phyloP scores from a whole-genome alignment of 2,113 vertebrate genomes.

The Heterochromis multidens region DNA sequence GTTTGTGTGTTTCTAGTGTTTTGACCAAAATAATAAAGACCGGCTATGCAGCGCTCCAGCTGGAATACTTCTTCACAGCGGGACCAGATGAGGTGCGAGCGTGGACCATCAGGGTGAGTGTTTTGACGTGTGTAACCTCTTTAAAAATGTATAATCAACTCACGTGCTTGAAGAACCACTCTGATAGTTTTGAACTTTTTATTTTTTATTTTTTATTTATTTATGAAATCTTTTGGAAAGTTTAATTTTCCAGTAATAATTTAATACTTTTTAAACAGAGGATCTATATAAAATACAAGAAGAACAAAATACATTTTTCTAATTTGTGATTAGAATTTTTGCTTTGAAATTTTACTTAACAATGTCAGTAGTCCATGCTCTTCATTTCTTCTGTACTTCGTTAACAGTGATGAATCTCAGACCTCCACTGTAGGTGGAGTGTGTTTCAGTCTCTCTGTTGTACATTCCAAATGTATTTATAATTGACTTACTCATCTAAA shows the following conservation, averaged over 20 bases:
- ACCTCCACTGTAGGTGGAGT: too few species aligned
- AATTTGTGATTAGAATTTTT: background rate
- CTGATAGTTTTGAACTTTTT: background rate
- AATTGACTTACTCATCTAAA: too few species aligned
- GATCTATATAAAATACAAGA: too few species aligned
- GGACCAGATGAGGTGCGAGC: slow-evolving; percentile 98
- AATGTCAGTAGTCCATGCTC: too few species aligned
- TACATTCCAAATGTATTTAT: too few species aligned
- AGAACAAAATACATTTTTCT: background rate
- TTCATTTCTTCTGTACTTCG: too few species aligned
- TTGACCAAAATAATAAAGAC: slow-evolving; percentile 99
- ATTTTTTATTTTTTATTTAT: background rate
- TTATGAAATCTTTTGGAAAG: background rate
- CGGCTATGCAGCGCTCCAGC: slow-evolving; percentile 92
- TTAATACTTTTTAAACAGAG: background rate
- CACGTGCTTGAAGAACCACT: background rate
- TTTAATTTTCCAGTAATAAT: background rate
- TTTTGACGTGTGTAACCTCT: background rate
- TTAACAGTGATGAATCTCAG: too few species aligned
- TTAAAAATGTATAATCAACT: background rate
- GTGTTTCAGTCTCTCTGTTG: too few species aligned
- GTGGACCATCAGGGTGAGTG: slow-evolving; percentile 97
- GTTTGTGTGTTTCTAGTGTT: slow-evolving; percentile 72
- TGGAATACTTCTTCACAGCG: slow-evolving; percentile 99
- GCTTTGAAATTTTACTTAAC: too few species aligned